Evolutionary conservation across 2,113 vertebrate species (phyloP).

Genomic region (Eublepharis macularius): DNA sequence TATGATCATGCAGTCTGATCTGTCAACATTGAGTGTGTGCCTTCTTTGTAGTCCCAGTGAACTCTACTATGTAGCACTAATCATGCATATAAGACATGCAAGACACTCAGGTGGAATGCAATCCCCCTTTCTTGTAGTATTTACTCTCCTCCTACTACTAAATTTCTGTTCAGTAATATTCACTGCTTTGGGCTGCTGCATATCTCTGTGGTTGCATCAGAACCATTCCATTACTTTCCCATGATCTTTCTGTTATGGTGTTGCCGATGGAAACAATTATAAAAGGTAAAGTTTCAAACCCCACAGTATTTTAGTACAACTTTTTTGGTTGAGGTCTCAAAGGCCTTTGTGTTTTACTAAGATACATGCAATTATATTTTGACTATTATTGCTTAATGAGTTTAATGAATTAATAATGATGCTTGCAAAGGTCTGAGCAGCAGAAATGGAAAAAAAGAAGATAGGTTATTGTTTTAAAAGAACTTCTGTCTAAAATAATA

Average conservation of each 20-base stretch:
- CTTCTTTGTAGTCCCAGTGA: not conserved
- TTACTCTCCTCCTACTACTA: too few relatives aligned
- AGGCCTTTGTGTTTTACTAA: constrained; percentile 36
- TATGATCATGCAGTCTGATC: not conserved
- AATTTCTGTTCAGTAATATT: not conserved
- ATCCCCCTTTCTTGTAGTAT: not conserved
- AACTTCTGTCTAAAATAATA: constrained; percentile 34
- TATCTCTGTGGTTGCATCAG: not conserved
- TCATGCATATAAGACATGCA: too few relatives aligned
- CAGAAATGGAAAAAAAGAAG: constrained; percentile 40
- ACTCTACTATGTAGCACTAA: too few relatives aligned
- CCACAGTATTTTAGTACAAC: not conserved
- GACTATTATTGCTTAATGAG: constrained; percentile 37
- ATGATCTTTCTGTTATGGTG: not conserved
- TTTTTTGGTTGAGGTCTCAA: constrained; percentile 24
- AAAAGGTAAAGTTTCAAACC: not conserved
- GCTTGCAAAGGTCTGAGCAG: constrained; percentile 53
- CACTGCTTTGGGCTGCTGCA: not conserved
- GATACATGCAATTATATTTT: constrained; percentile 3
- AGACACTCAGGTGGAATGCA: not conserved
- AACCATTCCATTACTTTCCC: not conserved
- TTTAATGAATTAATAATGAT: constrained; percentile 56
- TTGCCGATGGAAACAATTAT: not conserved
- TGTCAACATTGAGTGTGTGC: not conserved
- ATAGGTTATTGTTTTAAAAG: constrained; percentile 36